These are phyloP conservation scores for Cassiopea andromeda DNA, from an alignment of 30 jellyfish, hydroid and myxozoan genomes.

Conservation along the genomic window DNA sequence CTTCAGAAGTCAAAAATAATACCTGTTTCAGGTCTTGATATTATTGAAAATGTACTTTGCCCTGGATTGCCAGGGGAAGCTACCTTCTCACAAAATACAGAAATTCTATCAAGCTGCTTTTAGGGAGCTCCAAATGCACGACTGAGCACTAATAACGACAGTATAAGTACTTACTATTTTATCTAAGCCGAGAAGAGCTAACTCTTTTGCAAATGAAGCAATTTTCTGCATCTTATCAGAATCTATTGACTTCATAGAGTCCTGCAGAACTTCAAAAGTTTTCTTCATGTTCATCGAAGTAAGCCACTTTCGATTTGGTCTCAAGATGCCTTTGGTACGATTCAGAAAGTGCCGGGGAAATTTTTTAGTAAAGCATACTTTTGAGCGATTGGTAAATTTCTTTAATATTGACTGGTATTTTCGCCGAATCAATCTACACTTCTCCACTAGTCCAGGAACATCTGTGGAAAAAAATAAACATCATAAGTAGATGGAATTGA, in stretches of 20 bases:
- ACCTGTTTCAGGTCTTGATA: not conserved
- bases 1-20: not conserved
- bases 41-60: not conserved
- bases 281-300: not conserved
- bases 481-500: too few species aligned
- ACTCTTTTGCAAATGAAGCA: conserved; percentile 10
- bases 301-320: not conserved
- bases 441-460: conserved; percentile 7
- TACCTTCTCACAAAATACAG: too few species aligned
- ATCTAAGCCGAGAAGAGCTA: conserved; percentile 5
- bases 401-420: not conserved
- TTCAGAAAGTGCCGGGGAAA: not conserved
- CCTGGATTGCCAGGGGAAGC: not conserved
- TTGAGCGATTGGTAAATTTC: conserved; percentile 3
- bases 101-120: too few species aligned
- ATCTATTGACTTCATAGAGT: not conserved
- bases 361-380: not conserved
- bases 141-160: not conserved
- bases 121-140: too few species aligned
- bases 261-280: not conserved
- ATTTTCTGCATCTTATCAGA: not conserved
- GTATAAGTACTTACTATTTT: conserved; percentile 17
- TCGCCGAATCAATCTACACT: not conserved
- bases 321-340: not conserved
- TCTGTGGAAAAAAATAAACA: not conserved